Evolutionary conservation across 64 coral and sea anemone species (phyloP), one percentile per base, ranked within the genome.

Genomic region (Montipora sp.): DNA sequence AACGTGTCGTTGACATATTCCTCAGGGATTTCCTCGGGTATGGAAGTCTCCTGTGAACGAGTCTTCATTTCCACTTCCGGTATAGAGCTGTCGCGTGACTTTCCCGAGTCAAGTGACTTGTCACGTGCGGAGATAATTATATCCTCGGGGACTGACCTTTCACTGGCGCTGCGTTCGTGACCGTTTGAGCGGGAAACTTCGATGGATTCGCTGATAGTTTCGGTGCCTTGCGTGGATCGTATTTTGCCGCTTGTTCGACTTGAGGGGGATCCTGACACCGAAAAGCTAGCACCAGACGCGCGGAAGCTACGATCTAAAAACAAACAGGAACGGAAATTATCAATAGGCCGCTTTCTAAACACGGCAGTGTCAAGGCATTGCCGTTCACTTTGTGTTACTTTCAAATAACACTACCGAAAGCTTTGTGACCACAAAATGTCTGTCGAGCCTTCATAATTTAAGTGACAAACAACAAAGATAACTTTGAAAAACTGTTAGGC

Each of bases 1-100:
- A 96, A 96, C 12, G 95, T 96, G 60, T 96, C 95, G 65, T 96
- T 96, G n/a, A 70, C 87, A 60, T 96, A 96, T 22, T 96, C 95
- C 13, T 72, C 95, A 9, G 68, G 55, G 44, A 90, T 80, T 13
- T 78, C 87, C 43, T 89, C 87, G 45, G 73, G 87, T 77, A 89
- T 89, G 8, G 72, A 77, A 51, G 45, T 46, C 18, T 53, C 73
- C 12, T 77, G 87, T 2, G 87, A 89, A 9, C 20, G 87, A 59
- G 73, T 89, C 48, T 80, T 87, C 43, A 73, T 80, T 43, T 87
- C 83, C 44, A 94, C 92, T 48, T 97, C 95, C 4, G 95, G 95
- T 46, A 97, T 94, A 9, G 95, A 94, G 73, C 89, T 94, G 1
- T 94, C 95, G 20, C 73, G 92, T 88, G 92, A 97, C 51, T 79